Conservation (phyloP, 2,888 invertebrate species). For the Sympetrum striolatum region DNA sequence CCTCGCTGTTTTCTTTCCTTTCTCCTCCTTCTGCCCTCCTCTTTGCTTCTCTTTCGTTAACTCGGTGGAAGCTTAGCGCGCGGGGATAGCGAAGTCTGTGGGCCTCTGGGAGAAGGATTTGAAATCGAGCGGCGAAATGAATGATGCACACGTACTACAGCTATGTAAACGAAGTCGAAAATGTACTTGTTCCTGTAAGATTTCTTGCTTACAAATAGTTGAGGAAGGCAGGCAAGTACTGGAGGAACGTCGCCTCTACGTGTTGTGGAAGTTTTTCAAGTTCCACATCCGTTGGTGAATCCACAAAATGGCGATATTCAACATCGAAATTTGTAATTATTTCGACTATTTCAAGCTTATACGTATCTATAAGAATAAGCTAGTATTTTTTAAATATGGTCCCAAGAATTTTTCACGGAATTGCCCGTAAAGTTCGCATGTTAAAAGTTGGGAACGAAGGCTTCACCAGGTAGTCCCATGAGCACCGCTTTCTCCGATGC, state of each 20-base stretch:
- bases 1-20: neutral
- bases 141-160: neutral
- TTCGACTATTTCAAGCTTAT: too few species aligned
- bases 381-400: too few species aligned
- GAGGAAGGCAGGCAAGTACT: neutral
- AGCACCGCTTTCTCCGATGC: too few species aligned
- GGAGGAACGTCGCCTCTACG: neutral
- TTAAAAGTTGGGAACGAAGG: too few species aligned
- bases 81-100: neutral
- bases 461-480: too few species aligned
- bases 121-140: neutral
- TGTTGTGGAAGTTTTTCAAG: neutral
- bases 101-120: neutral
- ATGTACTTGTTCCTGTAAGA: neutral
- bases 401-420: too few species aligned
- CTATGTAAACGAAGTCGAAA: neutral
- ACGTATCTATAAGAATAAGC: too few species aligned
- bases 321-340: too few species aligned
- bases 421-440: too few species aligned
- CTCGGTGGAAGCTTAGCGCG: neutral
- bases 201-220: neutral
- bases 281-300: too few species aligned
- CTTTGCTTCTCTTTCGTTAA: neutral
- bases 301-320: too few species aligned
- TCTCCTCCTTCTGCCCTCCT: neutral